Evolutionary conservation across 2,888 invertebrate genomes (phyloP), one percentile per base, ranked within the genome.

Genomic region (Chloroclystis v-ata): DNA sequence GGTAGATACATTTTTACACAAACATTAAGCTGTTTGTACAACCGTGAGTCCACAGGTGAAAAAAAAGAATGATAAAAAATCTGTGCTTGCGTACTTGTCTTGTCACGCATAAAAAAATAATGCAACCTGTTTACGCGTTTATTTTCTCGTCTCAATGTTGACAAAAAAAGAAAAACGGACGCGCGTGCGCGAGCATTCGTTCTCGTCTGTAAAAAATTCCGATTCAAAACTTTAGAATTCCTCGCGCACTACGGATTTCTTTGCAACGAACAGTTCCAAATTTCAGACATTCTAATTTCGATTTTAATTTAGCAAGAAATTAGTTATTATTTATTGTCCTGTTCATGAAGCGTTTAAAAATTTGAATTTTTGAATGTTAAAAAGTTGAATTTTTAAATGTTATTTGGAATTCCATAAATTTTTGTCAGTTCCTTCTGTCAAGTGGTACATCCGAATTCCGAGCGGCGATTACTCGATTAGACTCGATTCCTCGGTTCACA

Each of bases 111-210:
- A 71, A 74, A 65, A 46, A 68, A 67, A 75, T 69, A 73, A 71
- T 72, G 73, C 72, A 76, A 75, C 78, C 77, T 77, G 78, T 75
- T 75, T 76, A 71, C 67, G 63, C 56, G 61, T 70, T 72, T 63
- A 56, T 62, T 63, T 67, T 68, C 62, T 66, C 63, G 56, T 62
- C 60, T 52, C 49, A 58, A 49, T 48, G 49, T 58, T 60, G 57
- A 42, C 59, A 66, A 66, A 69, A 66, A 52, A 50, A 60, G 60
- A 57, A 62, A 69, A 73, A 71, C 67, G 56, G 57, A 57, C 61
- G 75, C 80, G 82, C 86, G 83, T 84, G 83, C 81, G 71, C 72
- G 49, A 60, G 73, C 78, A 82, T 82, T 81, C 81, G 81, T 57
- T 58, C 58, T 67, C 72, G 75, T 72, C 75, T 78, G 82, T 77